phyloP scores from a whole-genome alignment of 2,888 invertebrate genomes.

The Helleia helle region DNA sequence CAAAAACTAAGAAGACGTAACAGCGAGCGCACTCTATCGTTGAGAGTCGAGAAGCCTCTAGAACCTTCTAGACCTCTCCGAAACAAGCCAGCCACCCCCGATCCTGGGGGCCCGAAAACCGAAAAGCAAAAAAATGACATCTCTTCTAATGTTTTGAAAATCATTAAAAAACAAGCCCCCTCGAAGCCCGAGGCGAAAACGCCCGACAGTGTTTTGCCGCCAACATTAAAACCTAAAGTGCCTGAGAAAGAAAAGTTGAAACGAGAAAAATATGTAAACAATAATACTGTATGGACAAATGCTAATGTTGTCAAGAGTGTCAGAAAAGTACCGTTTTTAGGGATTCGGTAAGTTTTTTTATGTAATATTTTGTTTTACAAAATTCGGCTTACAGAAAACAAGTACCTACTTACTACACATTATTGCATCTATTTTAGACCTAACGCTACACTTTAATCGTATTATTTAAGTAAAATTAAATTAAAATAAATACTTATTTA shows the following conservation, averaged over 20 bases:
- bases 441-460: too few species aligned
- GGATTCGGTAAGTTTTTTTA: conserved; percentile 38
- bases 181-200: conserved; percentile 30
- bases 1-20: conserved; percentile 33
- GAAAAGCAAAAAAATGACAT: conserved; percentile 37
- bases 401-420: too few species aligned
- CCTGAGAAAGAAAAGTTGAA: conserved; percentile 40
- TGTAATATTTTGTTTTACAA: too few species aligned
- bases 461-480: too few species aligned
- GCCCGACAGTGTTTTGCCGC: conserved; percentile 41
- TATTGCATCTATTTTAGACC: too few species aligned
- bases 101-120: conserved; percentile 35
- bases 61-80: conserved; percentile 46
- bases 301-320: conserved; percentile 38
- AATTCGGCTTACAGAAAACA: too few species aligned
- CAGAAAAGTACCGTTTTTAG: conserved; percentile 33
- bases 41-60: conserved; percentile 34
- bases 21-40: conserved; percentile 35
- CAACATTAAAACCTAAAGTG: conserved; percentile 45
- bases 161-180: conserved; percentile 49
- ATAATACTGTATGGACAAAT: conserved; percentile 58
- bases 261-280: conserved; percentile 57
- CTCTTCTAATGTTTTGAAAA: conserved; percentile 48
- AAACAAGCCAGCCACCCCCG: conserved; percentile 35
- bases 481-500: too few species aligned